Evolutionary conservation across 2,888 invertebrate genomes (phyloP), one percentile per base, ranked within the genome.

Genomic region (Lasius platythorax): DNA sequence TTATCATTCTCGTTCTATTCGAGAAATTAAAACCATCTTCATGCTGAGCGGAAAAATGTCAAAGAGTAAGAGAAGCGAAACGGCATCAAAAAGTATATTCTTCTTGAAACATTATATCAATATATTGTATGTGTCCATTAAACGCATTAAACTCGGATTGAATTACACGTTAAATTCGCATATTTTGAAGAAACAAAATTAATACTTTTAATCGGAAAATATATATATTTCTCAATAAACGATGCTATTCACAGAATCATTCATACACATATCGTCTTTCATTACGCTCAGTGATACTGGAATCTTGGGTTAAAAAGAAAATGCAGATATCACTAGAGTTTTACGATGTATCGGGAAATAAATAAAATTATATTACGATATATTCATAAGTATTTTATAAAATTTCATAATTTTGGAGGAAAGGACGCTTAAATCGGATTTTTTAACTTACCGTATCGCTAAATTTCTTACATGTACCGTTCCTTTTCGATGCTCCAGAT

Each of bases 1-100:
- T 88, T 81, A 86, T 83, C 87, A 83, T 76, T 81, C 75, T 87
- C 76, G 6, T 56, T 43, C 56, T 72, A 63, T 37, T 50, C 46
- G 33, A 61, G 50, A 79, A 70, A 79, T 4, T 70, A 70, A 58
- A 50, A 79, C 50, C 12, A 50, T 68, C 43, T 61, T 58, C 58
- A 11, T 0, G 12, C 18, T 37, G 23, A n/a, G 58, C 12, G 40
- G 18, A 61, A 78, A 33, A 79, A 68, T 15, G 28, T 53, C 8
- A 58, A 43, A 58, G 8, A 40, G 30, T 74, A 61, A 18, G n/a
- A 18, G 8, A 53, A 53, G 8, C 0, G 15, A 53, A 53, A 18
- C 6, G 18, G 18, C 18, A 18, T 8, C 2, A n/a, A 53, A 53
- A 53, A 53, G n/a, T 61, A n/a, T 50, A 50, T 30, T 18, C 3